Conservation (phyloP, 1,140 invertebrate species). For the Rhopalosiphum maidis region DNA sequence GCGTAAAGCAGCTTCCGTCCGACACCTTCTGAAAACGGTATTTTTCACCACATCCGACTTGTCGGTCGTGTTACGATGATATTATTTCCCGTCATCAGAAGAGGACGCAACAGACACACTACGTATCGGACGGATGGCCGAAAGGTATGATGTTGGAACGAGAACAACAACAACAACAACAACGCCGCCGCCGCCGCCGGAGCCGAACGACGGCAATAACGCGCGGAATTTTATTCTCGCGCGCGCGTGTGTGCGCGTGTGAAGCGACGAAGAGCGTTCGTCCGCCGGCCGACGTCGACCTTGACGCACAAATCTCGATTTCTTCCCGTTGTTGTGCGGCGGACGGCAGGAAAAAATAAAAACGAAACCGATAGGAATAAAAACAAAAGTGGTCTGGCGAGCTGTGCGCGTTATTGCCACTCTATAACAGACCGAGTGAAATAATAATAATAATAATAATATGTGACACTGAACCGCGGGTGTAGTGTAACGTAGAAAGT, state of each 20-base stretch:
- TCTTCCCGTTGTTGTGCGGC: not conserved
- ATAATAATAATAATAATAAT: not conserved
- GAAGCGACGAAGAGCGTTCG: not conserved
- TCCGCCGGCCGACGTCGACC: not conserved
- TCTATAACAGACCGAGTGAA: too few species aligned
- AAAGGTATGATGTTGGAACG: not conserved
- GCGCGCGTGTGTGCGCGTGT: too few species aligned
- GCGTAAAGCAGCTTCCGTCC: too few species aligned
- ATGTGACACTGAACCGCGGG: constrained; percentile 25
- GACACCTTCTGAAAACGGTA: not conserved
- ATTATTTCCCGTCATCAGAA: not conserved
- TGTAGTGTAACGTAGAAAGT: not conserved
- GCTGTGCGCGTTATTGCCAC: too few species aligned
- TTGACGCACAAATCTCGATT: constrained; percentile 8
- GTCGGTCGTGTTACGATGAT: too few species aligned
- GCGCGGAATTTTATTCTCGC: too few species aligned
- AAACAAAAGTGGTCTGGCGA: constrained; percentile 8
- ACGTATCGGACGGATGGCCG: not conserved
- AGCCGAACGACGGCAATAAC: too few species aligned
- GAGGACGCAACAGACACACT: too few species aligned
- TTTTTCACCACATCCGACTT: not conserved
- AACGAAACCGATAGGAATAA: not conserved
- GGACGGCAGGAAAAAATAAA: not conserved
- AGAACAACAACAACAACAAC: too few species aligned
- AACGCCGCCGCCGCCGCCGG: too few species aligned